Percentiles rank a stretch among this genome's conserved stretches.
Conservation (phyloP, 2,797 vertebrate species). For the Hafferia zeledoni region DNA sequence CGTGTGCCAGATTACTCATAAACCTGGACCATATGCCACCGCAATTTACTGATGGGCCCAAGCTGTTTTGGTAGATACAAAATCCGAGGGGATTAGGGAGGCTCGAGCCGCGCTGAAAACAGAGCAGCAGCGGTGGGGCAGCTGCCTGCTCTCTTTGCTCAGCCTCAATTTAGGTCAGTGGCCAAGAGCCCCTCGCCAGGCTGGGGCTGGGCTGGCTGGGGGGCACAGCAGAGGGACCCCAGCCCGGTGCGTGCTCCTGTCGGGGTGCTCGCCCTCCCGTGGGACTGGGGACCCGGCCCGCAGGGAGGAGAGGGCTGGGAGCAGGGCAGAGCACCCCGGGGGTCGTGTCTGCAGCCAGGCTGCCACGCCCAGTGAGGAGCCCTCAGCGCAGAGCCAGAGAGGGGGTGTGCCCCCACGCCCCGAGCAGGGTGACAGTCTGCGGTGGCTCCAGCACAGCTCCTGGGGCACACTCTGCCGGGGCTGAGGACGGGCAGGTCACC, state of each 20-base stretch:
- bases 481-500: accelerated
- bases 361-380: background rate
- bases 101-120: slow-evolving; percentile 86
- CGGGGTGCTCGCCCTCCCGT: accelerated
- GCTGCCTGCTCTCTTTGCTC: slow-evolving; percentile 72
- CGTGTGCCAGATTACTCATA: slow-evolving; percentile 97
- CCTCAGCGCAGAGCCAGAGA: background rate
- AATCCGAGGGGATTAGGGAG: slow-evolving; percentile 92
- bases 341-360: accelerated
- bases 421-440: background rate
- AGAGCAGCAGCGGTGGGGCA: slow-evolving; percentile 75
- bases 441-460: background rate
- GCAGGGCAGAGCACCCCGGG: background rate
- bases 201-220: background rate
- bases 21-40: slow-evolving; percentile 98
- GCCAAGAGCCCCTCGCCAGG: background rate
- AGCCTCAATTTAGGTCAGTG: slow-evolving; percentile 69
- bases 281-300: accelerated
- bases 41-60: slow-evolving; percentile 99
- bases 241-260: accelerated
- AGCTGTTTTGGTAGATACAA: slow-evolving; percentile 98
- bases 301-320: background rate
- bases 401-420: no score
- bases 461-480: background rate
- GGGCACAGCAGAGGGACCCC: background rate